These are phyloP conservation scores for Synanthedon formicaeformis DNA, from an alignment of 2,888 invertebrate genomes.

Conservation along the genomic window DNA sequence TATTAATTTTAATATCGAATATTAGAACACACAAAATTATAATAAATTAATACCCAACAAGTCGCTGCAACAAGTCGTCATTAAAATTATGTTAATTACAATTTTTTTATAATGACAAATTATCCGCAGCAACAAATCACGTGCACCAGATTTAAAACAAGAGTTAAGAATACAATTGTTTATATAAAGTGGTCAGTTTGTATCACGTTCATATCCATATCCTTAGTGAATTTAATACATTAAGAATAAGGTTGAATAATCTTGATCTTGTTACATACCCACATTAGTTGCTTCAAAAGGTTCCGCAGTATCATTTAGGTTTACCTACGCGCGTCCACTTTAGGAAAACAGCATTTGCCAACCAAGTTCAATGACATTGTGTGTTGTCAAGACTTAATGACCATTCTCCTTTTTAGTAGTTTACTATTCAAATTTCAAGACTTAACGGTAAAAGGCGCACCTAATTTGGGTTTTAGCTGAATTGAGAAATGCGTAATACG, in stretches of 20 bases:
- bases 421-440: constrained; percentile 5
- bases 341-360: constrained; percentile 3
- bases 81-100: constrained; percentile 16
- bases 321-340: constrained; percentile 1
- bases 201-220: not conserved
- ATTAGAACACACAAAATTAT: not conserved
- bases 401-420: constrained; percentile 6
- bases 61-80: constrained; percentile 64
- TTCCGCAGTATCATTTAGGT: not conserved
- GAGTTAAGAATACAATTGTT: not conserved
- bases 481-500: not conserved
- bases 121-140: constrained; percentile 49
- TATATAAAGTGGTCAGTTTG: constrained; percentile 1
- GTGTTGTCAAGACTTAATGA: constrained; percentile 11
- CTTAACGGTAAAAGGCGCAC: constrained; percentile 12
- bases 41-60: constrained; percentile 32
- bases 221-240: constrained; percentile 4
- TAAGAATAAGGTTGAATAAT: constrained; percentile 8
- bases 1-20: constrained; percentile 1
- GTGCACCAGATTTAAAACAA: constrained; percentile 24
- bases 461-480: too few species aligned
- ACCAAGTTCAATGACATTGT: constrained; percentile 31
- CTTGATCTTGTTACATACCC: constrained; percentile 16
- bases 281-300: constrained; percentile 9
- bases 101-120: constrained; percentile 46